Evolutionary conservation across 2,888 invertebrate species (phyloP), one percentile per base, ranked within the genome.

Genomic region (Chorisops tibialis): DNA sequence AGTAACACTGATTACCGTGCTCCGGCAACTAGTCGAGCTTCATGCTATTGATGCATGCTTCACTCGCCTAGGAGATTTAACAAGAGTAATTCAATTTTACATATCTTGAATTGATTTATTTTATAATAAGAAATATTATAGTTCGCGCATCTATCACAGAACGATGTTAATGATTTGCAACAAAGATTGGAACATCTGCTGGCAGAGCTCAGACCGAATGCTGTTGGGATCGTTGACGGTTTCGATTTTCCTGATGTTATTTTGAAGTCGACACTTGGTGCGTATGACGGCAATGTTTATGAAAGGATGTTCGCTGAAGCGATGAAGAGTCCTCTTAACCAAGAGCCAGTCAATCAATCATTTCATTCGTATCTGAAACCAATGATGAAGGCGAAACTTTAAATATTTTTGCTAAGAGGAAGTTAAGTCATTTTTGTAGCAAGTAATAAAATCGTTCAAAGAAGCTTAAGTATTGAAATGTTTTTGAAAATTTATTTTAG

Each of bases 161-260:
- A 63, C 24, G 71, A 74, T 60, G 69, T 78, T n/a, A 70, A 72
- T 16, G 74, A 80, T 14, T 69, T 94, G 50, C 89, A 91, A 73
- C 74, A 78, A 52, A 87, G 88, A 79, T 81, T 93, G 66, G 87
- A 90, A 70, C 84, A 84, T 41, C 79, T 91, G 56, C 80, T 97
- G 48, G 80, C 80, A 2, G 81, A 82, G 12, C 79, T 97, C 59
- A 85, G 96, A 52, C 92, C 92, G 3, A 90, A 96, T 77, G 95
- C 94, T 1, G 89, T 97, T 0, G 88, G 90, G 0, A 80, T 97
- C 24, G 96, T 96, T 0, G 97, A 97, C 77, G 86, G 92, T 16
- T 97, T 96, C 75, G 96, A 96, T 75, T 83, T 93, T 45, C 81
- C 86, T 37, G 93, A 94, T 73, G 88, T 89, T 73, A 85, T 91